Evolutionary conservation across 2,888 invertebrate genomes (phyloP), one percentile per base, ranked within the genome.

Genomic region (Euplexia lucipara): DNA sequence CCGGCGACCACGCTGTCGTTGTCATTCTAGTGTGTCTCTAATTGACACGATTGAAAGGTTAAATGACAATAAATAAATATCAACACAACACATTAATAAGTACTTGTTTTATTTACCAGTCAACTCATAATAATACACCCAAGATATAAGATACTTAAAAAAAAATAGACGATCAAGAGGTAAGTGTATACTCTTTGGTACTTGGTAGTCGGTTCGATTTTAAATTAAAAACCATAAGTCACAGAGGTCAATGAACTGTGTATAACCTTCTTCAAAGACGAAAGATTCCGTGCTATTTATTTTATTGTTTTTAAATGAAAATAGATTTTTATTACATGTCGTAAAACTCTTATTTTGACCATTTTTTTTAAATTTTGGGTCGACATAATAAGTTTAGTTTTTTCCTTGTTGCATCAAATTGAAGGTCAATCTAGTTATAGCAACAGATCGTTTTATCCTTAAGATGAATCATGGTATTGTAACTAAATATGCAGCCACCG

Each of bases 161-260:
- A n/a, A n/a, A n/a, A n/a, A n/a, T n/a, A n/a, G n/a, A n/a, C n/a
- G n/a, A n/a, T n/a, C n/a, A n/a, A n/a, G n/a, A n/a, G n/a, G n/a
- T n/a, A n/a, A n/a, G n/a, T n/a, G n/a, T n/a, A n/a, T n/a, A n/a
- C n/a, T n/a, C n/a, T n/a, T n/a, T n/a, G n/a, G 26, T 26, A 26
- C 26, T 5, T 26, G 26, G 26, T 26, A 26, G 26, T 26, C 26
- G 26, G 2, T 26, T 26, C 5, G 3, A 37, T 63, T 48, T 18
- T 39, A 8, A 41, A 59, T 51, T 54, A 0, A 45, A 48, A 45
- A 32, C 37, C 41, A 56, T 47, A 59, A 18, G 32, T 54, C 16
- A 41, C 18, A 14, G 41, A n/a, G 72, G 59, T 71, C 66, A 71
- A 71, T 26, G 34, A 64, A 54, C 65, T 54, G 7, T 58, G 39